phyloP scores from a whole-genome alignment of 2,113 vertebrate species.

The Elephantulus edwardii region DNA sequence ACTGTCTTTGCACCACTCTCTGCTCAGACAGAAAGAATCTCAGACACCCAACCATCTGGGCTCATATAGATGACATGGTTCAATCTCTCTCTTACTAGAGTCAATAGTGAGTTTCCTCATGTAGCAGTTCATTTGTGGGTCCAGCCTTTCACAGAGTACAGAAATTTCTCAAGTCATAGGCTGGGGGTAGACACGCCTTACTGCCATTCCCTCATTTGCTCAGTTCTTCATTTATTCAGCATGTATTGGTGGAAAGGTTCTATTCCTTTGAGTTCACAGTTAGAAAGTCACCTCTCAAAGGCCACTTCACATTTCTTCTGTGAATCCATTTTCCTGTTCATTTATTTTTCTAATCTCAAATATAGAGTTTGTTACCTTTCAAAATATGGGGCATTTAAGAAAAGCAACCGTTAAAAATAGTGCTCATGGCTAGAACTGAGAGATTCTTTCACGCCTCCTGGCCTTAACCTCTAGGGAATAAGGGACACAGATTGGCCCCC shows the following conservation, averaged over 20 bases:
- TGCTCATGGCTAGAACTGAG: not conserved
- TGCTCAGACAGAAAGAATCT: not conserved
- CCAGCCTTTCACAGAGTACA: too few species aligned
- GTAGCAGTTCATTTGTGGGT: not conserved
- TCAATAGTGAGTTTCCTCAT: not conserved
- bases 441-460: not conserved
- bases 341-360: slow-evolving; percentile 44
- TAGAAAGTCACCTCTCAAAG: not conserved
- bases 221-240: too few species aligned
- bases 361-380: slow-evolving; percentile 23
- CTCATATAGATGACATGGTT: not conserved
- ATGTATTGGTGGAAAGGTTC: too few species aligned
- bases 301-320: not conserved
- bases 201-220: too few species aligned
- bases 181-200: too few species aligned
- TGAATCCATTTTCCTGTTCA: not conserved
- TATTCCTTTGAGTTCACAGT: not conserved
- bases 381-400: not conserved
- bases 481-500: not conserved
- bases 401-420: slow-evolving; percentile 17
- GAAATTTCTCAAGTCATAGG: too few species aligned
- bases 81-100: not conserved
- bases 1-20: not conserved
- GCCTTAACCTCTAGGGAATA: not conserved
- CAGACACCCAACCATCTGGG: not conserved